A percentile compares a stretch with the other conserved stretches of the same genome.
Conservation (phyloP, 35 echinoderm and acorn worm species). For the Acanthaster planci region DNA sequence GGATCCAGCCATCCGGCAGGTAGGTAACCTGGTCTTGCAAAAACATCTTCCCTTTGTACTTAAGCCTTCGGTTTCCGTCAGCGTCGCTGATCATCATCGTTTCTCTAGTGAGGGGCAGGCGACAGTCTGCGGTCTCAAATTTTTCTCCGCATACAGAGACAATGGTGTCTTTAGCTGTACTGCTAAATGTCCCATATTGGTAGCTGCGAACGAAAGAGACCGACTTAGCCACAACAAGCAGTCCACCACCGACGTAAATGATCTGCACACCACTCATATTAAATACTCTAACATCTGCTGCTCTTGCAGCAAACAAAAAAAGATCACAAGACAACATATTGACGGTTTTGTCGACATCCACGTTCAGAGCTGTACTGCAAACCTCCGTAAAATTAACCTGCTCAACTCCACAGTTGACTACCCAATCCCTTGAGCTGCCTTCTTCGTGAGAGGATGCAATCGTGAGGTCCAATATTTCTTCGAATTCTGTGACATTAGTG, state of each 20-base stretch:
- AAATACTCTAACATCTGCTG: not conserved
- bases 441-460: not conserved
- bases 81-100: not conserved
- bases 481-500: not conserved
- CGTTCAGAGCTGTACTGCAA: not conserved
- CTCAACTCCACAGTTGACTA: not conserved
- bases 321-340: too few species aligned
- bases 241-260: not conserved
- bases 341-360: not conserved
- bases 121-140: not conserved
- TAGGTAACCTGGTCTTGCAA: not conserved
- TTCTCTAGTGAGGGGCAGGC: not conserved
- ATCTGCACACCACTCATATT: not conserved
- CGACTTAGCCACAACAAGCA: not conserved
- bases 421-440: not conserved
- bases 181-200: not conserved
- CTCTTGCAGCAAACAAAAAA: too few species aligned
- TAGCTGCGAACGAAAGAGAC: not conserved
- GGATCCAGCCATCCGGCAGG: not conserved
- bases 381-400: not conserved
- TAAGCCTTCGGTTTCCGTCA: not conserved
- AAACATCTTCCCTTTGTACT: not conserved
- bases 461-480: slow-evolving; percentile 1
- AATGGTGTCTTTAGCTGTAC: not conserved
- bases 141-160: not conserved